Evolutionary conservation across 30 jellyfish, hydroid and myxozoan genomes (phyloP).

Genomic region (Phacellophora camtschatica): DNA sequence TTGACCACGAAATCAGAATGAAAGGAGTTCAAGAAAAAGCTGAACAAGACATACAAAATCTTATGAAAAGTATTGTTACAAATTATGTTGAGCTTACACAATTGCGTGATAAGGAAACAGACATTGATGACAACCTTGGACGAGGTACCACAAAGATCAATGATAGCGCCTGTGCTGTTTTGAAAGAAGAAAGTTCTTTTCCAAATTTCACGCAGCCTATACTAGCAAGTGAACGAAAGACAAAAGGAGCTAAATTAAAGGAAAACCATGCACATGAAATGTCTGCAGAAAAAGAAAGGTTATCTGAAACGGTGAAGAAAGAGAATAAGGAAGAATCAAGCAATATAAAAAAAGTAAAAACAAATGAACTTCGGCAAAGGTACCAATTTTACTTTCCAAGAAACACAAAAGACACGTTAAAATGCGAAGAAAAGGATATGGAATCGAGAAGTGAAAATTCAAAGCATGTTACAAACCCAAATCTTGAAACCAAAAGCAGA

Average conservation of each 20-base stretch:
- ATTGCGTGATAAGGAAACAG: background rate
- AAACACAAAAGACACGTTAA: background rate
- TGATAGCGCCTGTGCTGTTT: background rate
- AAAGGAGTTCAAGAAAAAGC: constrained; percentile 85
- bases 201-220: background rate
- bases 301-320: background rate
- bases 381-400: constrained; percentile 51
- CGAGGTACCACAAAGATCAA: background rate
- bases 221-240: background rate
- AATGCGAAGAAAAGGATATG: background rate
- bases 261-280: background rate
- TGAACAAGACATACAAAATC: constrained; percentile 74
- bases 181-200: background rate
- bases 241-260: background rate
- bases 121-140: background rate
- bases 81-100: constrained; percentile 72
- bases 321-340: background rate
- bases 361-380: background rate
- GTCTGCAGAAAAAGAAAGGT: background rate
- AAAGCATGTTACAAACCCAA: background rate
- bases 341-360: background rate
- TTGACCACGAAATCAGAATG: constrained; percentile 79
- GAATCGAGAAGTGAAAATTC: background rate
- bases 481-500: no score
- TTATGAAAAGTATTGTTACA: constrained; percentile 79